phyloP scores from a whole-genome alignment of 1,140 invertebrate genomes.

The Olivierus martensii region DNA sequence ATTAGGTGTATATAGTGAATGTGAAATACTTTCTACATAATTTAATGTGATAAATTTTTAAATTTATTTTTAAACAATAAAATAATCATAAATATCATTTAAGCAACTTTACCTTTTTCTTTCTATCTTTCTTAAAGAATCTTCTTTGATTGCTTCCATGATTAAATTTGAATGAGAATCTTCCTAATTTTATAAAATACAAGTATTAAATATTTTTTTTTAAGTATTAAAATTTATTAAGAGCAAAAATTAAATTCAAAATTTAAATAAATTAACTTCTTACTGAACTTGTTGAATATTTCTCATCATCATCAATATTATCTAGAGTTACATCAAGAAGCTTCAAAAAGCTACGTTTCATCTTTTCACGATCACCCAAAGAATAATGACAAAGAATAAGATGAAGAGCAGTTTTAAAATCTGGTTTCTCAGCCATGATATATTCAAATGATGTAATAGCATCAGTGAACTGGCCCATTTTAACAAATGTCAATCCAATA shows the following conservation, averaged over 20 bases:
- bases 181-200: conserved; percentile 35
- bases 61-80: too few relatives aligned
- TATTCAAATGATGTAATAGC: conserved; percentile 94
- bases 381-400: conserved; percentile 86
- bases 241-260: background rate
- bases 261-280: conserved; percentile 20
- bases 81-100: too few relatives aligned
- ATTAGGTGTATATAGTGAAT: too few relatives aligned
- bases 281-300: conserved; percentile 41
- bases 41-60: too few relatives aligned
- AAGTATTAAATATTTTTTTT: background rate
- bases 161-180: conserved; percentile 54
- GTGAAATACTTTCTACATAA: too few relatives aligned
- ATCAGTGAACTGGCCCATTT: conserved; percentile 90
- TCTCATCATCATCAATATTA: conserved; percentile 61
- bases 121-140: conserved; percentile 61
- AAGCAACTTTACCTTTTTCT: conserved; percentile 48
- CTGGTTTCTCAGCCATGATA: conserved; percentile 89
- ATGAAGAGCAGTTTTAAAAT: conserved; percentile 78
- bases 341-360: conserved; percentile 81
- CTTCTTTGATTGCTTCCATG: conserved; percentile 61
- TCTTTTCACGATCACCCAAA: conserved; percentile 82
- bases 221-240: too few relatives aligned
- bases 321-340: conserved; percentile 75
- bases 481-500: conserved; percentile 88